Evolutionary conservation across 2,888 invertebrate species (phyloP), one percentile per base, ranked within the genome.

Genomic region (Acholoe squamosa): DNA sequence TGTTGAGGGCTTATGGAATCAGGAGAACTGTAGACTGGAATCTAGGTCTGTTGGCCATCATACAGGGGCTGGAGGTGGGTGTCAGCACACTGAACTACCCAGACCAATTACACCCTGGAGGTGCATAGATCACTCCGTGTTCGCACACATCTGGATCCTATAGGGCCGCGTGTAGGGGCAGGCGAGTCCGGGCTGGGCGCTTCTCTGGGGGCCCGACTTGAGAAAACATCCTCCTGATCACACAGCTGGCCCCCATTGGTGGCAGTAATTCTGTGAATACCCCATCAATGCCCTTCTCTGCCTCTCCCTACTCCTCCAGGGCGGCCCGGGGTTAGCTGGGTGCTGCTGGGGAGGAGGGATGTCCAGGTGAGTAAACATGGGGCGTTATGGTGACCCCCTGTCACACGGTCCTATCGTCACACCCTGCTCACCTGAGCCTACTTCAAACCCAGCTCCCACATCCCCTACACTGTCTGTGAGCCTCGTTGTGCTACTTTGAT

Each of bases 81-180:
- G 25, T 71, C 28, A 25, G 71, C 71, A 71, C 25, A 33, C 43
- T 51, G 86, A 43, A 0, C 25, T 54, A 86, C 86, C n/a, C 12
- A 56, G 28, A 56, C 54, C 86, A 86, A 86, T 86, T 86, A 86
- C 54, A 33, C 54, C 19, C 86, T 31, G 86, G 54, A 54, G 86
- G 86, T 56, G 54, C 52, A 56, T 86, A 86, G 54, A 86, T 86
- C 86, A 86, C 86, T 5, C 54, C 86, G 28, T 28, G 54, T 86
- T 52, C 31, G 54, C 56, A 52, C 86, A 86, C 86, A 86, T 86
- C 86, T 86, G 86, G 86, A 86, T 52, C 86, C 54, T 28, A 86
- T 86, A 86, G 52, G 28, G 28, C 28, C 86, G 31, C 86, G 31
- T 86, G 86, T 86, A 86, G 86, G 86, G 86, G 28, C 10, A 31